Percentiles rank a stretch among this genome's conserved stretches.
phyloP scores from a whole-genome alignment of 1,140 invertebrate species.

The Drosophila nebulosa region DNA sequence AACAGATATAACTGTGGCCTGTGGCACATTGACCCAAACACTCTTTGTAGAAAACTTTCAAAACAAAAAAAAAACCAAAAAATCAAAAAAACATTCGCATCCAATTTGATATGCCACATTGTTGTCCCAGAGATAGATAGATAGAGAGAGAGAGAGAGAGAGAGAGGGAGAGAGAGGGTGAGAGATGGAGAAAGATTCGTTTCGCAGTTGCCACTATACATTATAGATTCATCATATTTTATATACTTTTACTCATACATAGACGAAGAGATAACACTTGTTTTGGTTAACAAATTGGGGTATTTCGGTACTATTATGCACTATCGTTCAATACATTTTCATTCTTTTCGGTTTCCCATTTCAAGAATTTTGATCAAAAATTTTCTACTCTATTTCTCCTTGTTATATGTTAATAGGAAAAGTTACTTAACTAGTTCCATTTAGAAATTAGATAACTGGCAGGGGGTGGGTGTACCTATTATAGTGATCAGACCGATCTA shows the following conservation, averaged over 20 bases:
- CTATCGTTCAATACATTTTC: background rate
- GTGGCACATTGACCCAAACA: slow-evolving; percentile 58
- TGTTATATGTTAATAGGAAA: too few species aligned
- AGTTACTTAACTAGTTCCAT: too few species aligned
- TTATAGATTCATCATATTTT: slow-evolving; percentile 35
- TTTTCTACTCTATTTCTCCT: too few species aligned
- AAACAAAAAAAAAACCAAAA: slow-evolving; percentile 2
- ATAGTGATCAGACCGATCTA: too few species aligned
- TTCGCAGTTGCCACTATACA: slow-evolving; percentile 28
- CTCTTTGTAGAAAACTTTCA: slow-evolving; percentile 49
- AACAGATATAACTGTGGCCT: background rate
- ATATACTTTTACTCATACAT: slow-evolving; percentile 15
- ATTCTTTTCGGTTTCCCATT: background rate
- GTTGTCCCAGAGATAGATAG: slow-evolving; percentile 15
- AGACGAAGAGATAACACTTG: slow-evolving; percentile 1
- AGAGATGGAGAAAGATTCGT: slow-evolving; percentile 9
- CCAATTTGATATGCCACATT: slow-evolving; percentile 42
- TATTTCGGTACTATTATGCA: background rate
- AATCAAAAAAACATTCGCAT: slow-evolving; percentile 29
- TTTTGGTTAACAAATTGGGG: background rate
- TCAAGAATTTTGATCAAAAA: too few species aligned
- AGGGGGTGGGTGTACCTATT: too few species aligned
- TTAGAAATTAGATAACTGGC: too few species aligned
- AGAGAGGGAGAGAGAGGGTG: background rate
- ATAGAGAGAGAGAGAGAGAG: background rate